A percentile compares a stretch with the other conserved stretches of the same genome.
phyloP scores from a whole-genome alignment of 2,113 vertebrate genomes.

The Hippocampus zosterae region DNA sequence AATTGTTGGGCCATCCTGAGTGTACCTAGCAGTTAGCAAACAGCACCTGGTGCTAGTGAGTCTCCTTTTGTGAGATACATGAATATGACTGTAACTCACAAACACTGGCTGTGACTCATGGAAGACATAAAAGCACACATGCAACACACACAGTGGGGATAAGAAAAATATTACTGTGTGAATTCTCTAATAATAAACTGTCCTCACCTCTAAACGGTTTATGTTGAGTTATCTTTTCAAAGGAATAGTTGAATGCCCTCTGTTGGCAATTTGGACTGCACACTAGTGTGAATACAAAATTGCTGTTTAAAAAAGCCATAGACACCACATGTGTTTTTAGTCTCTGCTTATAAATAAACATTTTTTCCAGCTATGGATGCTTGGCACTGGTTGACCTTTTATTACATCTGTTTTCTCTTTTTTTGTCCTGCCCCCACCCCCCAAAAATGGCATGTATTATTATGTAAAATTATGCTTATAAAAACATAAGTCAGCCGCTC shows the following conservation, averaged over 20 bases:
- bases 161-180: slow-evolving; percentile 7
- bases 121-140: slow-evolving; percentile 8
- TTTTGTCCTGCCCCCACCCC: slow-evolving; percentile 48
- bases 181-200: slow-evolving; percentile 5
- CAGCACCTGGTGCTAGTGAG: slow-evolving; percentile 32
- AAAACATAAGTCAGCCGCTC: slow-evolving; percentile 72
- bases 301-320: slow-evolving; percentile 28
- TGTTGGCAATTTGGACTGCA: slow-evolving; percentile 60
- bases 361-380: slow-evolving; percentile 67
- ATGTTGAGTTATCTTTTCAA: slow-evolving; percentile 23
- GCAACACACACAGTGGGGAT: slow-evolving; percentile 4
- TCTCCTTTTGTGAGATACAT: slow-evolving; percentile 22
- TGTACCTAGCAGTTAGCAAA: background rate
- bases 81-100: slow-evolving; percentile 29
- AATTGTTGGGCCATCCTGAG: background rate
- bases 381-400: slow-evolving; percentile 74
- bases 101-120: slow-evolving; percentile 20
- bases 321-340: slow-evolving; percentile 70
- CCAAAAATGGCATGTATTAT: slow-evolving; percentile 63
- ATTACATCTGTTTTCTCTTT: slow-evolving; percentile 79
- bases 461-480: slow-evolving; percentile 82
- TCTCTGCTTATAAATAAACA: slow-evolving; percentile 74
- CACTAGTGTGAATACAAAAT: slow-evolving; percentile 59
- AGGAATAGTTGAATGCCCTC: slow-evolving; percentile 56
- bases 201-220: slow-evolving; percentile 16